A percentile compares a stretch with the other conserved stretches of the same genome.
These are phyloP conservation scores for Eupithecia dodoneata DNA, from an alignment of 2,888 invertebrate genomes.

Conservation along the genomic window DNA sequence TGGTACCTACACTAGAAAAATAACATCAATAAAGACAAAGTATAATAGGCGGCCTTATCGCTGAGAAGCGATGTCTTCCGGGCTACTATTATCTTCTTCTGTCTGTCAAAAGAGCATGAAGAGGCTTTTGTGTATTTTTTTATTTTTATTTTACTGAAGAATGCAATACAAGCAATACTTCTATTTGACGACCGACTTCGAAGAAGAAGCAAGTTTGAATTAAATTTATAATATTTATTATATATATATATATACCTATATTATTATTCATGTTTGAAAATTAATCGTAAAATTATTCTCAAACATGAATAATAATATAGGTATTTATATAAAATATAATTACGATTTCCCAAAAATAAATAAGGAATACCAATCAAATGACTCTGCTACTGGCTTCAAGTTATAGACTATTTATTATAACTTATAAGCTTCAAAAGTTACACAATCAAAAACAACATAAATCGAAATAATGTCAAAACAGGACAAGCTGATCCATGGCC, in stretches of 20 bases:
- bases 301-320: too few relatives aligned
- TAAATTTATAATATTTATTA: not conserved
- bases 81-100: not conserved
- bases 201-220: not conserved
- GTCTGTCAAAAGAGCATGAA: not conserved
- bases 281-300: too few relatives aligned
- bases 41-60: not conserved
- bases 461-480: not conserved
- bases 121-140: not conserved
- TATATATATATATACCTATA: too few relatives aligned
- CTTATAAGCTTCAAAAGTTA: not conserved
- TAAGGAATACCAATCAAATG: not conserved
- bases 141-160: not conserved
- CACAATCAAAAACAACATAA: not conserved
- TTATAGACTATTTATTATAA: not conserved
- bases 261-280: too few relatives aligned
- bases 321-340: too few relatives aligned
- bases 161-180: too few relatives aligned
- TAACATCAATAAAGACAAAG: not conserved
- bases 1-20: not conserved
- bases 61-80: not conserved
- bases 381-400: not conserved
- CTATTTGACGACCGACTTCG: too few relatives aligned
- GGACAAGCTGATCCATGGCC: not conserved
- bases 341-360: too few relatives aligned